Base-by-base conservation (phyloP, 2,113 vertebrate genomes). In the Antennarius striatus region DNA sequence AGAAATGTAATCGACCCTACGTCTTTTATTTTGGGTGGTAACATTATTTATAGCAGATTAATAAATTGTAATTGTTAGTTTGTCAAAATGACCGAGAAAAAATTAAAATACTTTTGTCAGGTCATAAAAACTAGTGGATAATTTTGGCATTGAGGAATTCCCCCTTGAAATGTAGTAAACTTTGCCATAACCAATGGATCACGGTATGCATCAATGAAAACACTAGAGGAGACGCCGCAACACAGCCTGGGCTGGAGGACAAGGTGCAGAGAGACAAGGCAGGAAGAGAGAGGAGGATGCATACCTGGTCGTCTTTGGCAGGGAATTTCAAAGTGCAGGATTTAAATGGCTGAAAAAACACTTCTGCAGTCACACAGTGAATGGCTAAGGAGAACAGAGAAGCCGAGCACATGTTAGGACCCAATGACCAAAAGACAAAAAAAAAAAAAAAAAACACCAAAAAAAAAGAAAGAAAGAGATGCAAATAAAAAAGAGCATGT, bases 271-370 rank as follows among this genome's bases (percentile, higher is more conserved):
- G 78, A 83, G 63, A 78, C 77, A 83, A 74, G 58, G 85, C 79
- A 74, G 81, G 79, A 80, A 72, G 81, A 79, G 81, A 87, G 70
- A 82, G 76, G 70, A 84, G 70, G 79, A 83, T 89, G 90, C 91
- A 68, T 91, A 93, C 92, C 92, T 93, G 90, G 77, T 84, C 42
- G 70, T 89, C 89, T 89, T 75, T 85, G 83, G 84, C 86, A 86
- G 89, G 90, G 80, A 90, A 92, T 92, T 84, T 91, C 90, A 92
- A 91, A 88, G 89, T 90, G 91, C 90, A 88, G 92, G 90, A 67
- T 89, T 89, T 89, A 91, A 92, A 93, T 90, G 90, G 87, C 90
- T 92, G 90, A 90, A 91, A 91, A 92, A 92, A 91, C 77, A 92
- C 88, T 87, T 92, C 90, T 90, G 90, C 87, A 74, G 87, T 93